Base-by-base conservation (phyloP, 2,888 invertebrate genomes). In the Isoperla grammatica region DNA sequence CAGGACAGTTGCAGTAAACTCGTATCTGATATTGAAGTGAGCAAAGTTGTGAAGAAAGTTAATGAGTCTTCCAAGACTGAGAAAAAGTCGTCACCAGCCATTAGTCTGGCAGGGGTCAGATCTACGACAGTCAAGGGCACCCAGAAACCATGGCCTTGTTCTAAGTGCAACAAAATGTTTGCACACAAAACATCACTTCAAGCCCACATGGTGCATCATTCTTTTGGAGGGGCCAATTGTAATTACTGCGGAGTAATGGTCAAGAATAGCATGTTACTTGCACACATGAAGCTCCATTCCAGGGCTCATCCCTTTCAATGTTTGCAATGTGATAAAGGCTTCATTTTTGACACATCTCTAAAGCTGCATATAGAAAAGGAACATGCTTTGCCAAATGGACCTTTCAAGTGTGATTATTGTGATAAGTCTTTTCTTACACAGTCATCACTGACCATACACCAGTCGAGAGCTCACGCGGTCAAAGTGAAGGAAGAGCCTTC, bases 181-280 rank as follows among this genome's bases (percentile, higher is more conserved):
- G 20, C 49, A 15, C 55, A 55, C 3, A 60, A 40, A 42, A 60
- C 55, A 20, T 60, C 60, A n/a, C 13, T 60, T 40, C 39, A 53
- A n/a, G 60, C 55, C 9, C 60, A 60, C 23, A 56, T 53, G 12
- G 56, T 56, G 35, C 55, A 60, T 12, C 60, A 60, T 37, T 60
- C 49, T 13, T 56, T 56, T 23, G 35, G 40, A 23, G 46, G 56
- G 23, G 60, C 49, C 5, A 56, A 48, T 11, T 60, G 60, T 42
- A 56, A 48, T 19, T 42, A 53, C 13, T 61, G 61, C 39, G 46
- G 40, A 2, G 50, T 53, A 22, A 57, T 49, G 20, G 57, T 57
- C 15, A 57, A 56, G 35, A 61, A 61, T 46, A 54, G 46, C 29
- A 57, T 61, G 12, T 19, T 61, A 4, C 40, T 35, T 22, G 57